These are phyloP conservation scores for Vombatus ursinus DNA, from an alignment of 2,113 vertebrate genomes.

Conservation along the genomic window DNA sequence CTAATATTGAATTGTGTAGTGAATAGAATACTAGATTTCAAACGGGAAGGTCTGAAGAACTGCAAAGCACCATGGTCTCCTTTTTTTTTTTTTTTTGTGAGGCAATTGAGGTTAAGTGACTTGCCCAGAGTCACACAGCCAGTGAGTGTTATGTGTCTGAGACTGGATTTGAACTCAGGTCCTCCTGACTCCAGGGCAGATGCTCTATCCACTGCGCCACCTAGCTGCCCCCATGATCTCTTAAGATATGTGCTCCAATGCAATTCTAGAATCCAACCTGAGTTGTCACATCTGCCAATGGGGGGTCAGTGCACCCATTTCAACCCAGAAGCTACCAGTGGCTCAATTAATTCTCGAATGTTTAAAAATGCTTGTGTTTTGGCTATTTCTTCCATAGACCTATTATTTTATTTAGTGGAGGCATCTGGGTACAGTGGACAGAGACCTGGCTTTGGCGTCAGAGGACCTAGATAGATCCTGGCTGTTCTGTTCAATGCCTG, in stretches of 20 bases:
- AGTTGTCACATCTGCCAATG: conserved; percentile 15
- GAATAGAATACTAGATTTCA: conserved; percentile 34
- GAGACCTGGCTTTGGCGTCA: not conserved
- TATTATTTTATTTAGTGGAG: not conserved
- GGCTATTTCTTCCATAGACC: not conserved
- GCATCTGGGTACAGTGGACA: not conserved
- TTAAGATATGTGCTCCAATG: conserved; percentile 36
- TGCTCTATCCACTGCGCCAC: no score
- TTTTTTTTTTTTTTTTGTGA: not conserved
- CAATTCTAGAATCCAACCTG: conserved; percentile 39
- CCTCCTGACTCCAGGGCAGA: no score
- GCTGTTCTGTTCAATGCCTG: not conserved
- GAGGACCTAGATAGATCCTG: not conserved
- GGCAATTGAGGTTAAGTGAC: no score
- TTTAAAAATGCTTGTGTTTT: conserved; percentile 32
- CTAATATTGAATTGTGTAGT: conserved; percentile 52
- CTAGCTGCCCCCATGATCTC: not conserved
- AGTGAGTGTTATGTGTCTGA: no score
- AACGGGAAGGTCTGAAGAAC: conserved; percentile 46
- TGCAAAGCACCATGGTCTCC: conserved; percentile 30
- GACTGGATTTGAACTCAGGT: no score
- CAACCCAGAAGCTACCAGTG: conserved; percentile 18
- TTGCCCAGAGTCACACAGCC: no score
- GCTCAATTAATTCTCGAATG: conserved; percentile 56
- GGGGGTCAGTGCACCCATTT: not conserved